Evolutionary conservation across 2,888 invertebrate species (phyloP).

Genomic region (Hyposoter didymator): DNA sequence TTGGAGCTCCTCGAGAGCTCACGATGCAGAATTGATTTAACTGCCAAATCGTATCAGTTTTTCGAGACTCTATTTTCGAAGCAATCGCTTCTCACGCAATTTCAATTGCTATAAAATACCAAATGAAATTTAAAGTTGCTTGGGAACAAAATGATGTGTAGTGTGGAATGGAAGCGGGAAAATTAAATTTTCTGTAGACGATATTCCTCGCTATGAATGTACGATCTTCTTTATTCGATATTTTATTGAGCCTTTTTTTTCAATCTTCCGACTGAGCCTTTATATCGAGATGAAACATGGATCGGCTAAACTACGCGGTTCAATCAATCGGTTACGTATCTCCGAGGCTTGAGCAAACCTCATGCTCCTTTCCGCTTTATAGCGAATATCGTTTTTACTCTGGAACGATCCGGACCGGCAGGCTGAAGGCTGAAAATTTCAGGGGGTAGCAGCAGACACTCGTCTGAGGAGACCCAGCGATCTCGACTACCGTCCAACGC

Average conservation of each 20-base stretch:
- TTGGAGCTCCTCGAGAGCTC: neutral
- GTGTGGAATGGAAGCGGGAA: neutral
- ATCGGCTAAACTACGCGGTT: neutral
- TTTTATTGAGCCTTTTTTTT: neutral
- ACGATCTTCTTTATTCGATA: neutral
- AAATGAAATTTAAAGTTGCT: neutral
- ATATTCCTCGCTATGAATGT: neutral
- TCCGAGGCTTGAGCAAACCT: conserved; percentile 6
- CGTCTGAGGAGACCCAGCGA: neutral
- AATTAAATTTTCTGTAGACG: neutral
- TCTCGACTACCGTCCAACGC: conserved; percentile 28
- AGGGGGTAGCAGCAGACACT: conserved; percentile 43
- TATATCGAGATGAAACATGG: neutral
- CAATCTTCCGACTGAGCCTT: neutral
- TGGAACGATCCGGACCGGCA: neutral
- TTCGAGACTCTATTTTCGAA: neutral
- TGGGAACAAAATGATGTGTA: neutral
- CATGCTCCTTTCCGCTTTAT: neutral
- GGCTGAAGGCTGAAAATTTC: conserved; percentile 20
- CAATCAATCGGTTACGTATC: conserved; percentile 51
- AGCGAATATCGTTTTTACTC: conserved; percentile 20
- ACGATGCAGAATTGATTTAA: neutral
- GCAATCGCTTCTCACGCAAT: neutral
- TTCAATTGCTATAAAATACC: neutral
- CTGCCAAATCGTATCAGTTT: neutral